Base-by-base conservation (phyloP, 2,888 invertebrate genomes). In the Synergus gifuensis region DNA sequence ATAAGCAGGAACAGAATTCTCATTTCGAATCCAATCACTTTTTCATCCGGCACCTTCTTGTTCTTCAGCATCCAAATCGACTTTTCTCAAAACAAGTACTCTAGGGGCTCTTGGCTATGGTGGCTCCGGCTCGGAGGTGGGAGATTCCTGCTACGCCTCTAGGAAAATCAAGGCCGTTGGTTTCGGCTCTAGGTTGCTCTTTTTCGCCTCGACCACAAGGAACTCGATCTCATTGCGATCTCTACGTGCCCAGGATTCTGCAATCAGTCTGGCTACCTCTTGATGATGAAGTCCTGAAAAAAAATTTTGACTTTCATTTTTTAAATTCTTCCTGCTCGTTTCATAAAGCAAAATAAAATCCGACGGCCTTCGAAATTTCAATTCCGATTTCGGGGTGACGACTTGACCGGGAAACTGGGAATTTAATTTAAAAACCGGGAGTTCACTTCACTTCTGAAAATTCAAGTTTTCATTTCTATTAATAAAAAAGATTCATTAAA, bases 141-240 rank as follows among this genome's bases (percentile, higher is more conserved):
- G 91, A 90, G 92, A 92, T 88, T 91, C 90, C 86, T 96, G 97
- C 96, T 97, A 97, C 95, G 97, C 97, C 94, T 97, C 97, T 93
- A 97, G 93, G 93, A 97, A 97, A 93, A 97, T 97, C 85, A 97
- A 94, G 86, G 97, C 97, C 89, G 97, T 97, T 87, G 97, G 97
- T 94, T 97, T 97, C 89, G 97, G 97, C 93, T 97, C 97, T 93
- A 97, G 94, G 93, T 97, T 97, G 89, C 97, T 97, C 93, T 97
- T 97, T 93, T 97, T 97, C 87, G 97, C 97, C 94, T 97, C 97
- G 85, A 97, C 96, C 87, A 98, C 98, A 90, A 98, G 95, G 93
- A 98, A 97, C 93, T 98, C 98, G 93, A 98, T 97, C 92, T 97
- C 96, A 93, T 95, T 95, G 91, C 97, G 96, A 90, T 97, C 96